Evolutionary conservation across 2,888 invertebrate species (phyloP).

Genomic region (Drosophila maculinotata): DNA sequence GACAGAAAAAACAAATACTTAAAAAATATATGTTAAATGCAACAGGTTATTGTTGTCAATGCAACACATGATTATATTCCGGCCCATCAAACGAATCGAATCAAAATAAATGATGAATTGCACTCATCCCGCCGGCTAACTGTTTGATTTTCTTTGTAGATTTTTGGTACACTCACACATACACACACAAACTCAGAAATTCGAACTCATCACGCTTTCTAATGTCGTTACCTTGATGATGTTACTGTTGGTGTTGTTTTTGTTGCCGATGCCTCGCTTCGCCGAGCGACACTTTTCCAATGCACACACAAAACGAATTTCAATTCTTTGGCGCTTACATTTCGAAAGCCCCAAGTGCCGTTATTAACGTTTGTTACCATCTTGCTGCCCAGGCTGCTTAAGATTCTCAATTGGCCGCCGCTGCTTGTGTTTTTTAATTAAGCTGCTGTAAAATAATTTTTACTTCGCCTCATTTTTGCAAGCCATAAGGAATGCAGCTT

Average conservation of each 20-base stretch:
- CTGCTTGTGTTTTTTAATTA: slow-evolving; percentile 62
- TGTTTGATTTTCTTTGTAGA: slow-evolving; percentile 38
- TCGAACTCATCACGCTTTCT: slow-evolving; percentile 70
- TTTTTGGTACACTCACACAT: slow-evolving; percentile 34
- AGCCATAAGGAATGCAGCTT: slow-evolving; percentile 42
- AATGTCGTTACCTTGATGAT: slow-evolving; percentile 57
- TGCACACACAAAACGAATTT: slow-evolving; percentile 54
- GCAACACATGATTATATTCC: slow-evolving; percentile 23
- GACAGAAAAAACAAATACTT: slow-evolving; percentile 3
- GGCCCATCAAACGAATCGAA: slow-evolving; percentile 33
- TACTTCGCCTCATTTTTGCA: slow-evolving; percentile 70
- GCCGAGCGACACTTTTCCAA: slow-evolving; percentile 72
- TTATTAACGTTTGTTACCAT: slow-evolving; percentile 55
- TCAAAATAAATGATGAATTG: slow-evolving; percentile 52
- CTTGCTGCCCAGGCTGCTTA: slow-evolving; percentile 18
- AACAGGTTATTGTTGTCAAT: slow-evolving; percentile 55
- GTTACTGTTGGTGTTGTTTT: slow-evolving; percentile 16
- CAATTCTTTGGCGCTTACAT: slow-evolving; percentile 56
- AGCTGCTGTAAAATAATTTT: slow-evolving; percentile 65
- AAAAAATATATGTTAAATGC: slow-evolving; percentile 38
- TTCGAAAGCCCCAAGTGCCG: slow-evolving; percentile 58
- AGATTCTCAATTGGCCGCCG: slow-evolving; percentile 46
- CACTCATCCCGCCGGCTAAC: slow-evolving; percentile 35
- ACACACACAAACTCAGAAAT: slow-evolving; percentile 10
- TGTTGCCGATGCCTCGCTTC: slow-evolving; percentile 49